A percentile compares a stretch with the other conserved stretches of the same genome.
Evolutionary conservation across 1,140 invertebrate species (phyloP).

Genomic region (Cataglyphis hispanica): DNA sequence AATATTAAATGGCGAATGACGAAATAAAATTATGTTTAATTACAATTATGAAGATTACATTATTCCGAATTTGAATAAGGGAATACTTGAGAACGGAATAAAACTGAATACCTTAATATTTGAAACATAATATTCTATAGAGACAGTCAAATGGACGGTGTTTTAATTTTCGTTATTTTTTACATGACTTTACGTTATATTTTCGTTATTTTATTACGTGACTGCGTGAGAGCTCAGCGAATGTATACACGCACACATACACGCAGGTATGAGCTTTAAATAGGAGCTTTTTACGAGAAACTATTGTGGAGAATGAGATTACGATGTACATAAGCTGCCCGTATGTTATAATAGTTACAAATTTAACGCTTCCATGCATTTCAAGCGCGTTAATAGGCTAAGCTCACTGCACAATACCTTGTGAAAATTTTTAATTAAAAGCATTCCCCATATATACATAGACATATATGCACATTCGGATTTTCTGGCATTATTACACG

Average conservation of each 20-base stretch:
- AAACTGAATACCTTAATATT: slow-evolving; percentile 12
- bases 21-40: slow-evolving; percentile 41
- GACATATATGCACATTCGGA: neutral
- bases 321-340: slow-evolving; percentile 29
- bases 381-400: slow-evolving; percentile 39
- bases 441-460: neutral
- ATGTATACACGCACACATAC: neutral
- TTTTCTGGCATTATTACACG: neutral
- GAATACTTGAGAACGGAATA: slow-evolving; percentile 10
- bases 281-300: slow-evolving; percentile 17
- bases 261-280: slow-evolving; percentile 19
- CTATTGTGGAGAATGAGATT: slow-evolving; percentile 48
- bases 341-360: slow-evolving; percentile 40
- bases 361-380: slow-evolving; percentile 55
- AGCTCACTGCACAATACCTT: neutral
- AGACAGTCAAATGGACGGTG: neutral
- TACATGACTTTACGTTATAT: too few relatives aligned
- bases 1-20: slow-evolving; percentile 8
- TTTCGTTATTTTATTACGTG: slow-evolving; percentile 39
- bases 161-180: slow-evolving; percentile 55
- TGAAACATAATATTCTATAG: slow-evolving; percentile 19
- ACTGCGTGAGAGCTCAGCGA: neutral
- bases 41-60: neutral
- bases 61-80: neutral
- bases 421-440: slow-evolving; percentile 47